These are phyloP conservation scores for Panthera tigris DNA, from an alignment of 2,113 vertebrate genomes.

Conservation along the genomic window DNA sequence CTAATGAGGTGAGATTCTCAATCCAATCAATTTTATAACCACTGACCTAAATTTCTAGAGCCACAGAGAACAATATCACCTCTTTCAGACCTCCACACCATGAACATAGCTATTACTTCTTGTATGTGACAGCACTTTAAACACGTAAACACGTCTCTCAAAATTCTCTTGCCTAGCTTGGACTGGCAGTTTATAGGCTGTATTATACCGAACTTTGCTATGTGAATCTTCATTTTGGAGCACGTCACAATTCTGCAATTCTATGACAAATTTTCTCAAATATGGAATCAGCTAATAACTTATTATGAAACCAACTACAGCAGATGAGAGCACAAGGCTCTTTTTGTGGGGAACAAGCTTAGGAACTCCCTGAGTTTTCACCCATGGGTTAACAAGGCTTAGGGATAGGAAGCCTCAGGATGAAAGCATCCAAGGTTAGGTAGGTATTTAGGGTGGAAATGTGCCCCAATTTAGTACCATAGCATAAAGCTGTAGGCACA, in stretches of 20 bases:
- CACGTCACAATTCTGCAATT: background rate
- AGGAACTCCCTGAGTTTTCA: too few relatives aligned
- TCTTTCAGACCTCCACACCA: fast-evolving
- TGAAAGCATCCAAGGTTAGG: too few relatives aligned
- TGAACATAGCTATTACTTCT: background rate
- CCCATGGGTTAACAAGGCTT: too few relatives aligned
- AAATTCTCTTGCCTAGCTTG: background rate
- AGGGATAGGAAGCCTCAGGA: too few relatives aligned
- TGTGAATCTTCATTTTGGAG: background rate
- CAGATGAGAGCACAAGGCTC: background rate
- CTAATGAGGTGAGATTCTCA: too few relatives aligned
- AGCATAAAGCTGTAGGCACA: too few relatives aligned
- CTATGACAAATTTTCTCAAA: background rate
- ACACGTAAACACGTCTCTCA: background rate
- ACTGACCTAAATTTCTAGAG: background rate
- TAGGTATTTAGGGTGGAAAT: too few relatives aligned
- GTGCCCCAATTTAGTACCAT: fast-evolving
- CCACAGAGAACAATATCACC: background rate
- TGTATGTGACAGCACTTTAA: background rate
- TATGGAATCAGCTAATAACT: background rate
- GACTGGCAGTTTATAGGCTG: background rate
- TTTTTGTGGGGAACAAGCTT: too few relatives aligned
- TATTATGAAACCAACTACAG: background rate
- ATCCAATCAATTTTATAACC: fast-evolving
- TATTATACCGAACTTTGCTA: too few relatives aligned